Base-by-base conservation (phyloP, 1,140 invertebrate genomes). In the Macrotrachela quadricornifera region DNA sequence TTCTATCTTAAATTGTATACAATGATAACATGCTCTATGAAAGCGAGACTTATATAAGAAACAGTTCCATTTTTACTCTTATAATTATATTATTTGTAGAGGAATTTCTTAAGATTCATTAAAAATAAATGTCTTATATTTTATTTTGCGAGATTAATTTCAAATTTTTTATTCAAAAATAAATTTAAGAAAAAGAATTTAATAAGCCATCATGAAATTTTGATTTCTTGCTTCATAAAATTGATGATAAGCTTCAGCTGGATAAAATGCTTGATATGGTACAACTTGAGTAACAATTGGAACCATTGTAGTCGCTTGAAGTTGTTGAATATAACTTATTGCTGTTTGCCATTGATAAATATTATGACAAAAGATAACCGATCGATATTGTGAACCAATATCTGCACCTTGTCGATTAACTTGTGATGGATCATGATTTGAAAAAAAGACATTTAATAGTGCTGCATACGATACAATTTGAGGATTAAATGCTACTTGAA, bases 221-320 rank as follows among this genome's bases (percentile, higher is more conserved):
- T 30, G 21, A 4, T 30, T 2, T 4, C 21, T 2, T 30, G 21
- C 21, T 30, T 30, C 21, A 30, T 4, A 69, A 51, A 68, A 65
- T 53, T 69, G 67, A 49, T 69, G 67, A 57, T 67, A 66, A 49
- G 67, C 65, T 46, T 69, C 67, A n/a, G 67, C 67, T 59, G 66
- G 65, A 49, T 64, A 69, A 57, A 69, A 68, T 43, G 64, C 59
- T 21, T 50, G 16, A 0, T 57, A 64, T 21, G 57, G 56, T 12
- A 55, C 1, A 1, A 69, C 63, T 57, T 69, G 66, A 8, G 67
- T 69, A 1, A 62, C 66, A 39, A 68, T 66, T 21, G 50, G 56
- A 40, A 56, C 54, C 2, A 1, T 11, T 11, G 60, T 61, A 44
- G 61, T 62, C 30, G 60, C 51, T 4, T 21, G 58, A 43, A 69